Percentiles rank a stretch among this genome's conserved stretches.
Conservation (phyloP, 2,113 vertebrate genomes). For the Geococcyx californianus region DNA sequence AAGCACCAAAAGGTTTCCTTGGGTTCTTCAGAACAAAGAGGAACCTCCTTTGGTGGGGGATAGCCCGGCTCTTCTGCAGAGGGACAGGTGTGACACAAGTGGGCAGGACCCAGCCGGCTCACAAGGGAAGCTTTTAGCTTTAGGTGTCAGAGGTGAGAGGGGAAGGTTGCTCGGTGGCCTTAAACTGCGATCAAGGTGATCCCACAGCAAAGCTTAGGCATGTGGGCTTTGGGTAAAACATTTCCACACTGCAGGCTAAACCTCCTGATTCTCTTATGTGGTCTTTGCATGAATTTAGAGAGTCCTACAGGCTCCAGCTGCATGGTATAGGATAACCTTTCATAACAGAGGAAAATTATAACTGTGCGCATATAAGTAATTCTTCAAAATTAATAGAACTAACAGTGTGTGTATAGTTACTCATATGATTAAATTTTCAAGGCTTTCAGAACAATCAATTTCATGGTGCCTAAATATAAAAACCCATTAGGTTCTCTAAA, state of each 20-base stretch:
- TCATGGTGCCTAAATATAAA: conserved; percentile 57
- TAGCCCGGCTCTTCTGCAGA: neutral
- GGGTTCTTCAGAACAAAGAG: neutral
- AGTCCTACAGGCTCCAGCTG: conserved; percentile 22
- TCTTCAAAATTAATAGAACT: conserved; percentile 45
- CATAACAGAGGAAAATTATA: conserved; percentile 52
- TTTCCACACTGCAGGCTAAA: neutral
- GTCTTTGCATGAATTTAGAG: neutral
- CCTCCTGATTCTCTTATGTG: neutral
- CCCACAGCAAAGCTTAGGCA: neutral
- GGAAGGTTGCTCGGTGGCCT: too few relatives aligned
- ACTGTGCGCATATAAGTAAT: neutral
- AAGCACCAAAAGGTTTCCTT: neutral
- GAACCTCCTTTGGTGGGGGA: neutral
- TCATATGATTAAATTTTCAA: conserved; percentile 46
- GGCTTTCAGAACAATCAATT: conserved; percentile 37
- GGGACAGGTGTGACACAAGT: accelerated
- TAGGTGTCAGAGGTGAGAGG: neutral
- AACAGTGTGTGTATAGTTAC: conserved; percentile 28
- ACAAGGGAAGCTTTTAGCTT: neutral
- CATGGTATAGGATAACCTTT: neutral
- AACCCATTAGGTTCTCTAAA: conserved; percentile 30
- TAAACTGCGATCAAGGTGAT: neutral
- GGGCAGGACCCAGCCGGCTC: neutral
- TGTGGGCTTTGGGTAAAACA: neutral